Evolutionary conservation across 1,140 invertebrate genomes (phyloP).

Genomic region (Adelges cooleyi): DNA sequence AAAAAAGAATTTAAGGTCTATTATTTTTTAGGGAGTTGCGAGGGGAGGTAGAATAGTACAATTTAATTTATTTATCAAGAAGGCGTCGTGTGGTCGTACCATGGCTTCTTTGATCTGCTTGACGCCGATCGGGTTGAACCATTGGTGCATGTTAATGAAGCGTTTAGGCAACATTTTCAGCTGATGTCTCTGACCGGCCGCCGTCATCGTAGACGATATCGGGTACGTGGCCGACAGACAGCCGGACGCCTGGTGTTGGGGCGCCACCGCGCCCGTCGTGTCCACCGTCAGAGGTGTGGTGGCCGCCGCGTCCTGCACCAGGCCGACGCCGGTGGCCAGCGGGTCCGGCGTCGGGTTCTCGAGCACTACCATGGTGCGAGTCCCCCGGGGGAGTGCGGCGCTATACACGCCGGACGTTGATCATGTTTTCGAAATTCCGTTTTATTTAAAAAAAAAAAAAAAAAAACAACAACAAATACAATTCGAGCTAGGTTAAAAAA

Average conservation of each 20-base stretch:
- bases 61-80: no score
- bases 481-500: no score
- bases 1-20: no score
- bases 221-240: conserved; percentile 21
- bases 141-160: conserved; percentile 77
- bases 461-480: no score
- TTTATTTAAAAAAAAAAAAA: no score
- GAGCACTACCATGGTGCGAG: conserved; percentile 57
- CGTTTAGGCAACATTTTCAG: conserved; percentile 76
- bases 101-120: conserved; percentile 48
- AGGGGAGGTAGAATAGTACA: no score
- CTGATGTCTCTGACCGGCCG: conserved; percentile 39
- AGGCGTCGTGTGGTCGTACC: conserved; percentile 42
- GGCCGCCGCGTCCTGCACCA: conserved; percentile 30
- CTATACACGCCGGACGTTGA: no score
- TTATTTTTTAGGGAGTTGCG: no score
- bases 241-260: conserved; percentile 1
- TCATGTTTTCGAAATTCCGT: no score
- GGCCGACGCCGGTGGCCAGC: conserved; percentile 42
- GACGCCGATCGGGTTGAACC: conserved; percentile 62
- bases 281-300: conserved; percentile 26
- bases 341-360: conserved; percentile 47
- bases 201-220: conserved; percentile 25
- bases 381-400: not conserved
- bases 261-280: conserved; percentile 7